A percentile compares a stretch with the other conserved stretches of the same genome.
These are phyloP conservation scores for Bembecia ichneumoniformis DNA, from an alignment of 2,888 invertebrate genomes.

Conservation along the genomic window DNA sequence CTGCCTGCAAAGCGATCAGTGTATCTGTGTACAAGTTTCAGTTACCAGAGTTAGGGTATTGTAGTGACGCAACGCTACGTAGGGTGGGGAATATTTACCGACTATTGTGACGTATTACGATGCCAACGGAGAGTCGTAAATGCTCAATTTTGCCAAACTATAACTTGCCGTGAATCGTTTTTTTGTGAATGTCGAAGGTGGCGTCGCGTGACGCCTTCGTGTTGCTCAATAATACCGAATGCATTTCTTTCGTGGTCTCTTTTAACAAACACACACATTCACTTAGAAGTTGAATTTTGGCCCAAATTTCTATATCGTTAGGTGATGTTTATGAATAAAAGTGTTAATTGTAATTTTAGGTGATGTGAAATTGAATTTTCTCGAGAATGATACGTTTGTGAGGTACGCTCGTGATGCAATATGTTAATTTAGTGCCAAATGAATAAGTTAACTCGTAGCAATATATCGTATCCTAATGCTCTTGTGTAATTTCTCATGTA, in stretches of 20 bases:
- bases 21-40: constrained; percentile 57
- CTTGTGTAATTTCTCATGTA: constrained; percentile 69
- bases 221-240: constrained; percentile 59
- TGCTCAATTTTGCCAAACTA: constrained; percentile 73
- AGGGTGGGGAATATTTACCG: constrained; percentile 34
- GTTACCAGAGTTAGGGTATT: constrained; percentile 66
- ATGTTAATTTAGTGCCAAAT: constrained; percentile 73
- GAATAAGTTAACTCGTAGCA: constrained; percentile 71
- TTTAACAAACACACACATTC: constrained; percentile 24
- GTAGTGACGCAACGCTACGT: constrained; percentile 51
- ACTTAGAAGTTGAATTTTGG: constrained; percentile 32
- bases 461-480: constrained; percentile 69
- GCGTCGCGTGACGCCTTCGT: constrained; percentile 16
- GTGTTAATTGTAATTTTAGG: constrained; percentile 43
- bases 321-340: constrained; percentile 16
- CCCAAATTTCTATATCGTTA: constrained; percentile 50
- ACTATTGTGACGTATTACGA: constrained; percentile 43
- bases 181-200: constrained; percentile 32
- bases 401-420: constrained; percentile 69
- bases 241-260: constrained; percentile 35
- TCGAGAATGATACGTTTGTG: constrained; percentile 43
- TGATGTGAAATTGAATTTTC: constrained; percentile 40
- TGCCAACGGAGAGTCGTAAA: constrained; percentile 65
- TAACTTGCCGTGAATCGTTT: constrained; percentile 62
- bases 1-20: constrained; percentile 15